phyloP scores from a whole-genome alignment of 2,888 invertebrate genomes.

The Biston stratarius region DNA sequence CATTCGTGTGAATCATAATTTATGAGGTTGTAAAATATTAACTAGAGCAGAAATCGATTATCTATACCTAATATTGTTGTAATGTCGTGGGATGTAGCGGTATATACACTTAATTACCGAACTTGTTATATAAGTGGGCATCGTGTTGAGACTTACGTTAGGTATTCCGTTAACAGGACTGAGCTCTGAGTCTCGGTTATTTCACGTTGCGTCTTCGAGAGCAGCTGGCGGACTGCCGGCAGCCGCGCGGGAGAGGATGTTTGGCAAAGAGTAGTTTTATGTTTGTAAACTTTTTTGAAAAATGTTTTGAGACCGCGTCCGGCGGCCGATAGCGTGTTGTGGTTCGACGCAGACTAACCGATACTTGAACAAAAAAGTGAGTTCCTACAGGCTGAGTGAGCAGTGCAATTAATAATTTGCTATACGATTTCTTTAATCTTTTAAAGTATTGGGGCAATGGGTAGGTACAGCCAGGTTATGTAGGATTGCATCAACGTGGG shows the following conservation, averaged over 20 bases:
- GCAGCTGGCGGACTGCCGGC: neutral
- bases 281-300: constrained; percentile 34
- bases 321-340: constrained; percentile 34
- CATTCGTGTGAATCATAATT: no score
- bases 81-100: no score
- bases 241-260: constrained; percentile 3
- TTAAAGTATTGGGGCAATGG: no score
- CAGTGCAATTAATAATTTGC: no score
- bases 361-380: no score
- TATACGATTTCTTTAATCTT: no score
- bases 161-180: neutral
- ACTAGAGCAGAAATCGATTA: no score
- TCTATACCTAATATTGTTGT: no score
- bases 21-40: no score
- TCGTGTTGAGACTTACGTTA: neutral
- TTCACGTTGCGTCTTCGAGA: neutral
- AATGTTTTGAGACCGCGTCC: constrained; percentile 37
- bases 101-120: neutral
- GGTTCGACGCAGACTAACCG: neutral
- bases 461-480: no score
- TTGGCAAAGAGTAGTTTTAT: constrained; percentile 20
- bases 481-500: no score
- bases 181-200: neutral
- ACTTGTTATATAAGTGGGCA: neutral
- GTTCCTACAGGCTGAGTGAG: no score